Evolutionary conservation across 2,888 invertebrate species (phyloP).

Genomic region (Sussaba pulchella): DNA sequence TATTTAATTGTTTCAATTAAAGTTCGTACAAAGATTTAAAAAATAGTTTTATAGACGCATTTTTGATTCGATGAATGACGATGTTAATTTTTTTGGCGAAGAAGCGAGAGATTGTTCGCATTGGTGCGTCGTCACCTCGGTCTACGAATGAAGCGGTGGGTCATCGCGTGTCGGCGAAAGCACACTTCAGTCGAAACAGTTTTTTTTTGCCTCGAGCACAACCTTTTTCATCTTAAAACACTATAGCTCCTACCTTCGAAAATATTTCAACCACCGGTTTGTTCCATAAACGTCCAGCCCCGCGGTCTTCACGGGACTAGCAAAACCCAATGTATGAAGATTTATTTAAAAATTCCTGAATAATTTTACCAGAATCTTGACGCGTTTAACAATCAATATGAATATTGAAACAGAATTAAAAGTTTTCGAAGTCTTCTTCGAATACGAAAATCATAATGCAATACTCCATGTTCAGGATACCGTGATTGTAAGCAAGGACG

Average conservation of each 20-base stretch:
- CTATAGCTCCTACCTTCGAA: slow-evolving; percentile 34
- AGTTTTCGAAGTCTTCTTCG: not conserved
- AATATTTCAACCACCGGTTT: slow-evolving; percentile 66
- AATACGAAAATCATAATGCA: not conserved
- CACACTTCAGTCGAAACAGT: slow-evolving; percentile 20
- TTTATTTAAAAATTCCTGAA: slow-evolving; percentile 55
- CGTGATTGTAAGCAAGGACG: not conserved
- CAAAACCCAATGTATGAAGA: slow-evolving; percentile 34
- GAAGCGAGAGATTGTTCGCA: slow-evolving; percentile 18
- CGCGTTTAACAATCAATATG: slow-evolving; percentile 4
- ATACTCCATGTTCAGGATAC: not conserved
- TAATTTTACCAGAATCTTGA: not conserved
- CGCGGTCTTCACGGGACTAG: slow-evolving; percentile 59
- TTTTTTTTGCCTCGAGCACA: not conserved
- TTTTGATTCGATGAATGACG: slow-evolving; percentile 46
- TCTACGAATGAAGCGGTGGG: slow-evolving; percentile 31
- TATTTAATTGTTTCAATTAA: too few species aligned
- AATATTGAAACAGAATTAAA: slow-evolving; percentile 17
- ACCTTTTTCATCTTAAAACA: slow-evolving; percentile 14
- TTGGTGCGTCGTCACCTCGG: slow-evolving; percentile 4
- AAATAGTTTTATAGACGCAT: too few species aligned
- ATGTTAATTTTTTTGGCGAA: slow-evolving; percentile 42
- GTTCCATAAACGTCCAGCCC: slow-evolving; percentile 51
- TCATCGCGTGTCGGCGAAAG: slow-evolving; percentile 46
- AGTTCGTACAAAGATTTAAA: too few species aligned